Conservation (phyloP, 2,888 invertebrate genomes). For the Hyposoter dolosus region DNA sequence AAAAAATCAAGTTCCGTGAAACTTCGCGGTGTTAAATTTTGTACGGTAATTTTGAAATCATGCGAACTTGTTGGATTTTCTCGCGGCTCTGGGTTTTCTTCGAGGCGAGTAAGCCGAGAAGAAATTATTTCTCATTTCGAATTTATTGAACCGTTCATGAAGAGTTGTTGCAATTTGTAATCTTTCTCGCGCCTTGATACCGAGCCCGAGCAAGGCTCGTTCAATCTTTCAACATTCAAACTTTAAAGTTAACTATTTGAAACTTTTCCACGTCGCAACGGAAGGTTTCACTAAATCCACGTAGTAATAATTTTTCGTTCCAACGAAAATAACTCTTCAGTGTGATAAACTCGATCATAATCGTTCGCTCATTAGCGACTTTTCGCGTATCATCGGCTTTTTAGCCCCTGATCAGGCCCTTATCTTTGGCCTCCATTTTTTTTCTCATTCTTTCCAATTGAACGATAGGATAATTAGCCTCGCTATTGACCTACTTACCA, state of each 20-base stretch:
- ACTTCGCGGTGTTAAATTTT: conserved; percentile 24
- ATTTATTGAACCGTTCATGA: not conserved
- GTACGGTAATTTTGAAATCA: not conserved
- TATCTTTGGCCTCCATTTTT: conserved; percentile 26
- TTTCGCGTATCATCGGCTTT: not conserved
- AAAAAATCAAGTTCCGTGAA: not conserved
- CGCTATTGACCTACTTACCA: conserved; percentile 14
- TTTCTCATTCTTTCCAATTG: not conserved
- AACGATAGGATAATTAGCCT: conserved; percentile 7
- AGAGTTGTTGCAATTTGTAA: not conserved
- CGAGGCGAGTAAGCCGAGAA: not conserved
- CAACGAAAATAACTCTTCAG: not conserved
- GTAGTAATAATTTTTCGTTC: not conserved
- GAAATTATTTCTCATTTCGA: conserved; percentile 37
- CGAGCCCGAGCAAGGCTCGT: not conserved
- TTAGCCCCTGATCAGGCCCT: conserved; percentile 11
- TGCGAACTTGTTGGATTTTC: not conserved
- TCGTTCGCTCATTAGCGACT: conserved; percentile 6
- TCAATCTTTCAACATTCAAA: not conserved
- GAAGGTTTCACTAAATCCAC: not conserved
- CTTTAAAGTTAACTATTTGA: not conserved
- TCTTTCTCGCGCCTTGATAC: not conserved
- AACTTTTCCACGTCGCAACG: not conserved
- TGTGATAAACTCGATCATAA: not conserved
- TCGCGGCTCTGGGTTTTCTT: not conserved